Evolutionary conservation across 2,888 invertebrate species (phyloP), one percentile per base, ranked within the genome.

Genomic region (Branchipolynoe longqiensis): DNA sequence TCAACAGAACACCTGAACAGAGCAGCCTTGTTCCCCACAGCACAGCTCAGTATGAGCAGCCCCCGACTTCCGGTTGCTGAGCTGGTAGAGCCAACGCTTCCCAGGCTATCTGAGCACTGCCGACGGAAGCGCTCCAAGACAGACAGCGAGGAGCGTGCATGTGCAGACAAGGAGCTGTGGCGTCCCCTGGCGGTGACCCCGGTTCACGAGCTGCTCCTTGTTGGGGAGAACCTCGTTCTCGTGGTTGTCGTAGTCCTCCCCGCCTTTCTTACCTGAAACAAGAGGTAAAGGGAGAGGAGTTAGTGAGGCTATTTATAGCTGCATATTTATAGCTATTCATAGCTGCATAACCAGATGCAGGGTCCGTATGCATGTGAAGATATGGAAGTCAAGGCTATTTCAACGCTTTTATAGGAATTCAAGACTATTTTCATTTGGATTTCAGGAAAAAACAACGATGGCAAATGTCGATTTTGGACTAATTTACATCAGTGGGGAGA

Each of bases 141-240:
- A 25, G 78, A 22, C 62, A 6, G 25, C 78, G 18, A 69, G 69
- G 1, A 69, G 69, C 14, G 38, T 18, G 25, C 69, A 36, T 0
- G 38, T 33, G 69, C 33, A 38, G 69, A 69, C 36, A 12, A 69
- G 33, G 36, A 36, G 36, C 14, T 22, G 36, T 12, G 36, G n/a
- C 38, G 36, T 18, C 69, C 22, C 14, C 36, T n/a, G 33, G 69
- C n/a, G 38, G 48, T 14, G 14, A 48, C 22, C n/a, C 28, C 48
- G 41, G 48, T 78, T 78, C 28, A 78, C 78, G 12, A 78, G 54
- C 78, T 78, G 78, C 78, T 78, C 78, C 28, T 78, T 78, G 31
- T 78, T 78, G 78, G 78, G 78, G 25, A 78, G 78, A 41, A 78
- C 78, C 78, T 78, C 78, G 48, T 78, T 78, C 78, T 78, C 78